Percentiles rank a stretch among this genome's conserved stretches.
Evolutionary conservation across 2,888 invertebrate genomes (phyloP).

Genomic region (Ceriagrion tenellum): DNA sequence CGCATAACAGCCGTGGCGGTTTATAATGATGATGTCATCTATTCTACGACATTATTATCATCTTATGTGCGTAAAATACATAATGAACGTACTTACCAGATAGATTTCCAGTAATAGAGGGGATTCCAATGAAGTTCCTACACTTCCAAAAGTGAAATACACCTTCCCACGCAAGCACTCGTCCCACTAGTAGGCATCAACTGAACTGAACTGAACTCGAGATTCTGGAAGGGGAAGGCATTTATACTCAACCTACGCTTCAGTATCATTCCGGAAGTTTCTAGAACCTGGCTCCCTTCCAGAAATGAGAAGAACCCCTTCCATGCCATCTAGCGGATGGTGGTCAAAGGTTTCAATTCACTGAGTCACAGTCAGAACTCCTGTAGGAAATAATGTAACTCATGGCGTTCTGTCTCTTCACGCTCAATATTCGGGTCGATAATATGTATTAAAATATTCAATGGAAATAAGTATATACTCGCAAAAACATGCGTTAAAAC

Average conservation of each 20-base stretch:
- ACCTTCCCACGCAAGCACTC: background rate
- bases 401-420: background rate
- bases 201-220: conserved; percentile 76
- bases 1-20: background rate
- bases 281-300: conserved; percentile 78
- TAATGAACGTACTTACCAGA: background rate
- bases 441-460: background rate
- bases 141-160: background rate
- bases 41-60: background rate
- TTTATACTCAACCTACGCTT: conserved; percentile 82
- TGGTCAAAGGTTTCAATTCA: background rate
- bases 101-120: background rate
- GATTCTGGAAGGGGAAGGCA: conserved; percentile 80
- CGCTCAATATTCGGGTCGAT: background rate
- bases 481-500: background rate
- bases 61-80: background rate
- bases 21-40: background rate
- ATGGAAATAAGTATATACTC: too few species aligned
- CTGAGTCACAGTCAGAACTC: conserved; percentile 31
- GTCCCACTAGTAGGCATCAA: background rate
- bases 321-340: conserved; percentile 47
- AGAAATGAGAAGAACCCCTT: conserved; percentile 29
- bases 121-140: background rate
- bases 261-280: conserved; percentile 85
- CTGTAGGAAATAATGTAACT: background rate